Evolutionary conservation across 1,140 invertebrate genomes (phyloP), one percentile per base, ranked within the genome.

Genomic region (Danaus plexippus): DNA sequence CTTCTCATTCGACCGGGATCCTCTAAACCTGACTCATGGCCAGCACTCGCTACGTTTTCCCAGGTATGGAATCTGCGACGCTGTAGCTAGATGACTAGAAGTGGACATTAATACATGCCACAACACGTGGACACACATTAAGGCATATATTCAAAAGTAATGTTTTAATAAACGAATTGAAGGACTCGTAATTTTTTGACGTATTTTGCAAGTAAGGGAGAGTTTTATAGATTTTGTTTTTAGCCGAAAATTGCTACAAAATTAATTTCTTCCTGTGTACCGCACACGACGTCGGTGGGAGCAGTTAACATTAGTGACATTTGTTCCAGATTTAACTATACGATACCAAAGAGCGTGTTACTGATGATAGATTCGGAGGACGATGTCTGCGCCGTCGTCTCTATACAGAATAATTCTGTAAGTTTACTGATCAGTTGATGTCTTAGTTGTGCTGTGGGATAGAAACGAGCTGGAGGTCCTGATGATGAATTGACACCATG

Each of bases 401-500:
- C 93, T 22, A 90, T 95, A 66, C 93, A 94, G 72, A 92, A 93
- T 72, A 88, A 90, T 46, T 89, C 90, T 61, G 92, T 94, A 86
- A 88, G 89, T 83, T 3, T 32, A 4, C 5, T 32, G 22, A 3
- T 6, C 22, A 32, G 18, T 22, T 22, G 18, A 22, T 22, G 6
- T 22, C 18, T 22, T 6, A 2, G 18, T 22, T 22, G 18, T 2
- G 18, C 2, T 2, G 18, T 22, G 18, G 6, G 18, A 22, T 22
- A 22, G 6, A 22, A 22, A 22, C 18, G 6, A 22, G 18, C 6
- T 22, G 18, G 2, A 6, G 18, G 6, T 32, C 0, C 7, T 32
- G 22, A 32, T 32, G 22, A 32, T 32, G 22, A 32, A 32, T 32
- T 32, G 22, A 7, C 22, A 32, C 7, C 22, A 32, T 5, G 2